These are phyloP conservation scores for Allygus modestus DNA, from an alignment of 2,888 invertebrate species.

Conservation along the genomic window DNA sequence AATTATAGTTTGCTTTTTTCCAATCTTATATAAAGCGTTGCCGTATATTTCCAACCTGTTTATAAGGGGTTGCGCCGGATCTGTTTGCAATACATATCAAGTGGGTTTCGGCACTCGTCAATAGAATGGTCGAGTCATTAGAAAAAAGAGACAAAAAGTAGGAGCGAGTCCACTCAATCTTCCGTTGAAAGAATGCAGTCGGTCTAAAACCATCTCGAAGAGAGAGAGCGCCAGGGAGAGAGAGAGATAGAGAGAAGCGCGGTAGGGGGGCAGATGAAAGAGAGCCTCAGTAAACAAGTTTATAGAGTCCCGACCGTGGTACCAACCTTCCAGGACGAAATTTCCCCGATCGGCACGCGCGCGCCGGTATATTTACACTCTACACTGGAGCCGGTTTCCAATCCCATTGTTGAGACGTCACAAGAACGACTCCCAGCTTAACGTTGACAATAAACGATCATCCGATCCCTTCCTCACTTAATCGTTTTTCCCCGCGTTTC, in stretches of 20 bases:
- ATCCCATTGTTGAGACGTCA: conserved; percentile 49
- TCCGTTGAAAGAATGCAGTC: conserved; percentile 51
- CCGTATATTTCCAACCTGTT: no score
- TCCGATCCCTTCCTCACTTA: background rate
- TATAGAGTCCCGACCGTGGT: conserved; percentile 32
- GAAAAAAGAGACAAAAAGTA: conserved; percentile 38
- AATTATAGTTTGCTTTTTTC: no score
- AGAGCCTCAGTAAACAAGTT: conserved; percentile 51
- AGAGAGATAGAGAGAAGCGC: conserved; percentile 11
- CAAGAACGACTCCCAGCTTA: conserved; percentile 1
- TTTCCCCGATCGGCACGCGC: conserved; percentile 45
- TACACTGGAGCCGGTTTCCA: conserved; percentile 28
- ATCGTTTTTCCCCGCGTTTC: background rate
- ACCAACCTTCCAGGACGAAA: conserved; percentile 45
- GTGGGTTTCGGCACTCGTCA: conserved; percentile 30
- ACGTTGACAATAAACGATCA: conserved; percentile 38
- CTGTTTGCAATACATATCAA: conserved; percentile 44
- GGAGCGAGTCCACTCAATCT: conserved; percentile 38
- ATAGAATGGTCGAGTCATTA: conserved; percentile 45
- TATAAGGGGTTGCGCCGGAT: background rate
- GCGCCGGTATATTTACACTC: background rate
- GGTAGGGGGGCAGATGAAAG: conserved; percentile 47
- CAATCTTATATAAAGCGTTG: no score
- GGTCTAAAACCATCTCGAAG: conserved; percentile 43
- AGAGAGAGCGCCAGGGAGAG: background rate